Evolutionary conservation across 1,140 invertebrate species (phyloP).

Genomic region (Halictus rubicundus): DNA sequence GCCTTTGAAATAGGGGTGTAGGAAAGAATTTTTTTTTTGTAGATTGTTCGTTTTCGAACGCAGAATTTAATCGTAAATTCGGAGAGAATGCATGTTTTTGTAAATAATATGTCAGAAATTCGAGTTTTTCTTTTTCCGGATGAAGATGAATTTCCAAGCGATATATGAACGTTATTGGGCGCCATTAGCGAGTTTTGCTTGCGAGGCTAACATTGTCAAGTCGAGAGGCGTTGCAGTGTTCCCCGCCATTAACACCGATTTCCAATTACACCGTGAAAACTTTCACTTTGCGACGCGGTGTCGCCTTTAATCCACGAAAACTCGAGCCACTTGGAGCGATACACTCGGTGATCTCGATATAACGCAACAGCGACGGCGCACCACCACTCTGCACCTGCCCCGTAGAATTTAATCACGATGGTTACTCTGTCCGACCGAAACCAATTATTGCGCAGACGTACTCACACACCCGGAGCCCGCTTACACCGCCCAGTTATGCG

Average conservation of each 20-base stretch:
- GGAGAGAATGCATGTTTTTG: too few relatives aligned
- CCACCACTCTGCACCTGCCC: constrained; percentile 62
- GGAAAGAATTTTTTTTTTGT: too few relatives aligned
- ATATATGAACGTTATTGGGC: too few relatives aligned
- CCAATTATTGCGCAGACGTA: constrained; percentile 74
- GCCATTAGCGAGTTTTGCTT: too few relatives aligned
- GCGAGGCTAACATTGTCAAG: too few relatives aligned
- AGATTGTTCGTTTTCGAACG: too few relatives aligned
- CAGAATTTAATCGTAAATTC: too few relatives aligned
- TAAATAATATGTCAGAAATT: too few relatives aligned
- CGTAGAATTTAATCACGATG: constrained; percentile 75
- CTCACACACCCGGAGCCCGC: constrained; percentile 52
- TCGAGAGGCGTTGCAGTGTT: too few relatives aligned
- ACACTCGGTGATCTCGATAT: constrained; percentile 54
- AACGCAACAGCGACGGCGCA: constrained; percentile 51
- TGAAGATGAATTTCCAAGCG: too few relatives aligned
- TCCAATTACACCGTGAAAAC: constrained; percentile 26
- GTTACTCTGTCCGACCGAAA: constrained; percentile 74
- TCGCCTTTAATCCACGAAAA: constrained; percentile 55
- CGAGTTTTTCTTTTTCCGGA: too few relatives aligned
- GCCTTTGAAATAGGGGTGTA: too few relatives aligned
- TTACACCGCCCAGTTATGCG: constrained; percentile 54
- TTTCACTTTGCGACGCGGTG: constrained; percentile 38
- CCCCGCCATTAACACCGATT: constrained; percentile 4
- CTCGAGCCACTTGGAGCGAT: constrained; percentile 33